These are phyloP conservation scores for Pandemis corylana DNA, from an alignment of 2,888 invertebrate genomes.

Conservation along the genomic window DNA sequence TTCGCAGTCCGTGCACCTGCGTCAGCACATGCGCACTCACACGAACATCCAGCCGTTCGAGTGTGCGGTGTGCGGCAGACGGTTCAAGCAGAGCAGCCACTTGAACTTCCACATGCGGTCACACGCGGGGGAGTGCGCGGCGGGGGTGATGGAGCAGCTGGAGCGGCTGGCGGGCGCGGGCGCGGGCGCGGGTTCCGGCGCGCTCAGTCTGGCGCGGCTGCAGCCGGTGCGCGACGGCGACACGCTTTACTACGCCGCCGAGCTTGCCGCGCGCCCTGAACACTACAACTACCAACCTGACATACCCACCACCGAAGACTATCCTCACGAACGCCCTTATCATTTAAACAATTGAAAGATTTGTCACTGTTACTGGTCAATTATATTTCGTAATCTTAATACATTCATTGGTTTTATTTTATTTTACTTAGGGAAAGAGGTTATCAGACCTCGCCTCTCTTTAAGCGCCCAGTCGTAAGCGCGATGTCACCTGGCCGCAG, in stretches of 20 bases:
- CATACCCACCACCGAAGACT: slow-evolving; percentile 44
- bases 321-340: slow-evolving; percentile 10
- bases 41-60: slow-evolving; percentile 81
- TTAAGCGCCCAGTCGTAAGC: no score
- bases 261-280: slow-evolving; percentile 52
- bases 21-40: slow-evolving; percentile 81
- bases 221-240: slow-evolving; percentile 74
- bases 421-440: no score
- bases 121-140: slow-evolving; percentile 61
- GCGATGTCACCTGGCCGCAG: no score
- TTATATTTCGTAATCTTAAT: neutral
- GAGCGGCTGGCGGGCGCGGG: slow-evolving; percentile 37
- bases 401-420: neutral
- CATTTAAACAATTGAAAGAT: slow-evolving; percentile 9
- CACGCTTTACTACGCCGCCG: slow-evolving; percentile 73
- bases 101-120: slow-evolving; percentile 79
- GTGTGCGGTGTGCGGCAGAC: slow-evolving; percentile 70
- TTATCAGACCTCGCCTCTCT: no score
- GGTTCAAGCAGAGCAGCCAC: slow-evolving; percentile 81
- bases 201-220: slow-evolving; percentile 66
- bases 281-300: slow-evolving; percentile 49
- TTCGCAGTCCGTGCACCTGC: slow-evolving; percentile 78
- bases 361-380: neutral
- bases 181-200: slow-evolving; percentile 13
- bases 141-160: slow-evolving; percentile 61